phyloP scores from a whole-genome alignment of 2,797 vertebrate genomes.

The Oreochromis grahami region DNA sequence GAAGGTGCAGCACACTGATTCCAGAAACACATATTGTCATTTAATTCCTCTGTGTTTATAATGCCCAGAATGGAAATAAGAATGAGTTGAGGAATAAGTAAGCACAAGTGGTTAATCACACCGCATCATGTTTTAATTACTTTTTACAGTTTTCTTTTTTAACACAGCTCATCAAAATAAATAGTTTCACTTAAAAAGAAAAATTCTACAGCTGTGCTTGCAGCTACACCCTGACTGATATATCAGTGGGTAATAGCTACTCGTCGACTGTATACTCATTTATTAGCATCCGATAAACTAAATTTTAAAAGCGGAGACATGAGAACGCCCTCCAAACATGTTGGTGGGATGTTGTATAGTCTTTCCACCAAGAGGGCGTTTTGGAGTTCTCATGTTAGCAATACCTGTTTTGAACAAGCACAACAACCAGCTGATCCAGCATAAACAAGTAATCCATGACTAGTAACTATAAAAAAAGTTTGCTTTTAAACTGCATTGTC shows the following conservation, averaged over 20 bases:
- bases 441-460: not conserved
- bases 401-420: not conserved
- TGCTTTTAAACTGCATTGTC: not conserved
- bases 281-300: not conserved
- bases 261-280: rapidly evolving
- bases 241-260: not conserved
- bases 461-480: not conserved
- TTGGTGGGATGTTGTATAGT: not conserved
- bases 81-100: not conserved
- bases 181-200: not conserved
- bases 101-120: not conserved
- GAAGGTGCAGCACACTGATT: not conserved
- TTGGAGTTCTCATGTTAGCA: not conserved
- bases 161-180: not conserved
- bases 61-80: not conserved
- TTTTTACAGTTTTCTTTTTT: not conserved
- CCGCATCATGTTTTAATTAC: not conserved
- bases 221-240: not conserved
- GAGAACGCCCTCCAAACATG: not conserved
- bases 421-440: not conserved
- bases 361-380: not conserved
- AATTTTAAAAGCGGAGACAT: not conserved
- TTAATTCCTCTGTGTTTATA: not conserved
- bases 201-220: not conserved
- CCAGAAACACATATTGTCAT: not conserved